phyloP scores from a whole-genome alignment of 2,888 invertebrate genomes.

The Cryptocheilus praepositus region DNA sequence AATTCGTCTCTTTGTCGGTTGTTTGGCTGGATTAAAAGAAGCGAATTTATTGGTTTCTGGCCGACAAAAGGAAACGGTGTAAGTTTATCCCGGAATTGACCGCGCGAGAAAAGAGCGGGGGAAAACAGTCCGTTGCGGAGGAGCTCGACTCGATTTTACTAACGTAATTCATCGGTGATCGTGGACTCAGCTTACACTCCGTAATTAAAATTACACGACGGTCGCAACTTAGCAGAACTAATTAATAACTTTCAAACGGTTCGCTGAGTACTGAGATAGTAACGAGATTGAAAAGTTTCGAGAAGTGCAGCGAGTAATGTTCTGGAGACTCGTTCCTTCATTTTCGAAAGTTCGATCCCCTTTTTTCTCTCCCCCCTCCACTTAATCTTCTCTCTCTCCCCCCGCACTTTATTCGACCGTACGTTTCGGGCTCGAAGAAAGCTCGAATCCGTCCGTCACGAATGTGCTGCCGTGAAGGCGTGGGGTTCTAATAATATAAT shows the following conservation, averaged over 20 bases:
- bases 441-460: not conserved
- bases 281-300: conserved; percentile 37
- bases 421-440: not conserved
- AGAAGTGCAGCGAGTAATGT: conserved; percentile 9
- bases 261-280: conserved; percentile 23
- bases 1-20: no score
- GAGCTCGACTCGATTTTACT: not conserved
- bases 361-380: not conserved
- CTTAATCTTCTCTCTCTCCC: no score
- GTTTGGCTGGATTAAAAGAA: no score
- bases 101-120: not conserved
- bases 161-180: conserved; percentile 4
- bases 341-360: conserved; percentile 15
- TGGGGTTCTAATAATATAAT: conserved; percentile 9
- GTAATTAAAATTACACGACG: conserved; percentile 36
- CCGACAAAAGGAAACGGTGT: no score
- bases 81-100: no score
- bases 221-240: conserved; percentile 23
- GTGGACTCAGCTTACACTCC: conserved; percentile 11
- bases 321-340: conserved; percentile 1
- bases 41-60: no score
- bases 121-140: not conserved
- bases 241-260: conserved; percentile 39
- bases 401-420: not conserved
- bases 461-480: conserved; percentile 10